Conservation (phyloP, 2,888 invertebrate genomes). For the Macropis europaea region DNA sequence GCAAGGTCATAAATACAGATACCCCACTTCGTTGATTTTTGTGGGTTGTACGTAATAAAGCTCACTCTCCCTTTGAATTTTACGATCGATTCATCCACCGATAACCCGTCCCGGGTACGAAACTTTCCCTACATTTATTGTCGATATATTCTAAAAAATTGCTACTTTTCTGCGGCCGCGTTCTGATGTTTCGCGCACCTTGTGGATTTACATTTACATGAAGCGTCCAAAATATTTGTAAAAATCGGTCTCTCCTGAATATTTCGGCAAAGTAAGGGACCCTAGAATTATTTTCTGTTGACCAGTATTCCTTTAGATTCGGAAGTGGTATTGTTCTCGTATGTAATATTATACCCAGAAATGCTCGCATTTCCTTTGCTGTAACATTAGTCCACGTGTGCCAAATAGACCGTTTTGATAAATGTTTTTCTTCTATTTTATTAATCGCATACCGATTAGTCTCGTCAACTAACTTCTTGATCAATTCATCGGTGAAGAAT, state of each 20-base stretch:
- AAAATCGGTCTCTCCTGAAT: conserved; percentile 36
- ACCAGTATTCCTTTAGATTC: conserved; percentile 31
- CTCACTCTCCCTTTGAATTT: conserved; percentile 54
- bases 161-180: too few species aligned
- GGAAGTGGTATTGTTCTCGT: conserved; percentile 33
- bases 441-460: conserved; percentile 33
- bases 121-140: too few species aligned
- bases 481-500: conserved; percentile 34
- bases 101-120: conserved; percentile 26
- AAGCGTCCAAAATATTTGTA: conserved; percentile 37
- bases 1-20: conserved; percentile 34
- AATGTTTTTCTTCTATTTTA: conserved; percentile 25
- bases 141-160: too few species aligned
- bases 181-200: too few species aligned
- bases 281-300: conserved; percentile 21
- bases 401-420: conserved; percentile 28
- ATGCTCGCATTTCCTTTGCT: conserved; percentile 28
- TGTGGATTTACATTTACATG: conserved; percentile 26
- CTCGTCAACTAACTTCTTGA: conserved; percentile 37
- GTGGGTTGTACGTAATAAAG: conserved; percentile 53
- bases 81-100: conserved; percentile 50
- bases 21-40: conserved; percentile 45
- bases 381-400: conserved; percentile 27
- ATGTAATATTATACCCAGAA: conserved; percentile 32
- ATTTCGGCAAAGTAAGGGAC: conserved; percentile 27